A percentile compares a stretch with the other conserved stretches of the same genome.
phyloP scores from a whole-genome alignment of 2,888 invertebrate genomes.

The Melanargia galathea region DNA sequence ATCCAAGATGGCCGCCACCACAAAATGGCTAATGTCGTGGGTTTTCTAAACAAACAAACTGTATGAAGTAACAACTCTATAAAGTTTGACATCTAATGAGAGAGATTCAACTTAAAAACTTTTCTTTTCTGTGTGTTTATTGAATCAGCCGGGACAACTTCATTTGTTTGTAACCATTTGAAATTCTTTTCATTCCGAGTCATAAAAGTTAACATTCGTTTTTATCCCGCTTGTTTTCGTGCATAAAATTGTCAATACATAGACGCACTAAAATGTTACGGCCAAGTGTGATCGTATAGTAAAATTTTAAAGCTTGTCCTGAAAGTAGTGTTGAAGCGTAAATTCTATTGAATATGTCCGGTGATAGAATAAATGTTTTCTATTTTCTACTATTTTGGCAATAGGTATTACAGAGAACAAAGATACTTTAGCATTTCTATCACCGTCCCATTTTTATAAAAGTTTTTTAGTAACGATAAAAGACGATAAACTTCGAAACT shows the following conservation, averaged over 20 bases:
- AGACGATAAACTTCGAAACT: no score
- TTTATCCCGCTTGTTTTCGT: slow-evolving; percentile 27
- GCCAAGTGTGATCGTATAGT: slow-evolving; percentile 27
- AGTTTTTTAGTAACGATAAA: background rate
- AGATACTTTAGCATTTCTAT: background rate
- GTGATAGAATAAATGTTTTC: slow-evolving; percentile 10
- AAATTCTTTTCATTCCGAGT: slow-evolving; percentile 6
- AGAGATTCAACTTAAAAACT: background rate
- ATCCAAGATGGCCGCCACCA: no score
- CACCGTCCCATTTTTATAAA: background rate
- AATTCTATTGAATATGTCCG: slow-evolving; percentile 22
- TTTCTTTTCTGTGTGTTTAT: background rate
- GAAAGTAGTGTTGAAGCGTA: slow-evolving; percentile 25
- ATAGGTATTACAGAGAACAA: background rate
- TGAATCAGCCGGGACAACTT: background rate
- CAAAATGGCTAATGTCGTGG: no score
- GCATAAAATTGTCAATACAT: slow-evolving; percentile 32
- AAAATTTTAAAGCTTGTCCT: slow-evolving; percentile 37
- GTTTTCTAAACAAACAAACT: no score
- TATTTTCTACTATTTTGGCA: slow-evolving; percentile 9
- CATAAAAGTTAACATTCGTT: slow-evolving; percentile 20
- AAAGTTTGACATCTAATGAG: background rate
- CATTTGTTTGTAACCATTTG: background rate
- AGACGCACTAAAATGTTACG: slow-evolving; percentile 35
- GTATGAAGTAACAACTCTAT: no score